These are phyloP conservation scores for Neotragus moschatus DNA, from an alignment of 2,113 vertebrate genomes.

Conservation along the genomic window DNA sequence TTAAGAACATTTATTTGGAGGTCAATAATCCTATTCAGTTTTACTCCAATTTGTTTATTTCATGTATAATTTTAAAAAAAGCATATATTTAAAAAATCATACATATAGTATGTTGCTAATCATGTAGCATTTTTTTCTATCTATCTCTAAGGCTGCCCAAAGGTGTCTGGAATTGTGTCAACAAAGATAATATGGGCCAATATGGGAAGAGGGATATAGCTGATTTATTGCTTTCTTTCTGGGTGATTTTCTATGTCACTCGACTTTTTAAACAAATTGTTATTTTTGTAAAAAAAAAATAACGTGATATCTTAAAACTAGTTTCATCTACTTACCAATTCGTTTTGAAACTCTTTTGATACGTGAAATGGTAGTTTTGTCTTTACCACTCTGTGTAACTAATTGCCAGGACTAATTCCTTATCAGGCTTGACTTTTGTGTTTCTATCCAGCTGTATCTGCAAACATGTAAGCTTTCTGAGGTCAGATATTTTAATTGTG, in stretches of 20 bases:
- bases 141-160: not conserved
- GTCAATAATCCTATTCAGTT: not conserved
- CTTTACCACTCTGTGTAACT: not conserved
- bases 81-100: not conserved
- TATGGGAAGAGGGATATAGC: not conserved
- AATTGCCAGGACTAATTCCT: not conserved
- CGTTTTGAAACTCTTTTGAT: not conserved
- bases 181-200: not conserved
- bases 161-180: not conserved
- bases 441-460: not conserved
- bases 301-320: not conserved
- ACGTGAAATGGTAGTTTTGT: not conserved
- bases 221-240: not conserved
- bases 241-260: not conserved
- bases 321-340: not conserved
- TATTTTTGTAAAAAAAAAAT: not conserved
- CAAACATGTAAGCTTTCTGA: not conserved
- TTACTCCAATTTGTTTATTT: not conserved
- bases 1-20: not conserved
- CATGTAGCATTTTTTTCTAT: not conserved
- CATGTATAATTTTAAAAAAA: not conserved
- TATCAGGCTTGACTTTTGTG: not conserved
- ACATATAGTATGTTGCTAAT: not conserved
- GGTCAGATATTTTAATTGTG: not conserved
- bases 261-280: not conserved